phyloP scores from a whole-genome alignment of 1,140 invertebrate species.

The Samia ricini region DNA sequence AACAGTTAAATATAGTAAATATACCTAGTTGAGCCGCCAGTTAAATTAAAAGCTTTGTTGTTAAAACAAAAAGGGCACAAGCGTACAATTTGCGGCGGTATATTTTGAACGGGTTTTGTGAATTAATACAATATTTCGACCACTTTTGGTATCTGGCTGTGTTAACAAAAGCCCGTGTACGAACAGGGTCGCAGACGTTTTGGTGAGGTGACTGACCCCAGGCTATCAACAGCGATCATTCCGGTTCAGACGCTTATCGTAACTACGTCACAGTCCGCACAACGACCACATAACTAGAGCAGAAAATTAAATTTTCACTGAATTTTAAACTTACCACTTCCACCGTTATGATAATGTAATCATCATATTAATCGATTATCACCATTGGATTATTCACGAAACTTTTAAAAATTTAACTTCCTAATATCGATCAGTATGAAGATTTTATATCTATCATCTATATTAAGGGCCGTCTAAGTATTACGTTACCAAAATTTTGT shows the following conservation, averaged over 20 bases:
- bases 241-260: constrained; percentile 50
- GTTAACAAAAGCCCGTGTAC: constrained; percentile 36
- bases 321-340: constrained; percentile 4
- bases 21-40: neutral
- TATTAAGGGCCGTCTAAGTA: no score
- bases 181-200: constrained; percentile 61
- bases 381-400: no score
- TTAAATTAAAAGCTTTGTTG: constrained; percentile 5
- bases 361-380: neutral
- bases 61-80: constrained; percentile 19
- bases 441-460: no score
- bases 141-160: constrained; percentile 37
- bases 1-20: neutral
- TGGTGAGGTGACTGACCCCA: constrained; percentile 61
- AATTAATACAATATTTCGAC: constrained; percentile 38
- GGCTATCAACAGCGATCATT: constrained; percentile 52
- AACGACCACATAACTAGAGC: constrained; percentile 35
- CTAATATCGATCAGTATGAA: no score
- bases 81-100: constrained; percentile 2
- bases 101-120: constrained; percentile 9
- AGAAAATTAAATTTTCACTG: constrained; percentile 40
- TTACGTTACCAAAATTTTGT: no score
- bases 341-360: neutral
- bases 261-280: constrained; percentile 20
- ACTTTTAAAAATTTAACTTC: no score